A percentile compares a stretch with the other conserved stretches of the same genome.
Conservation (phyloP, 2,888 invertebrate species). For the Coleophora flavipennella region DNA sequence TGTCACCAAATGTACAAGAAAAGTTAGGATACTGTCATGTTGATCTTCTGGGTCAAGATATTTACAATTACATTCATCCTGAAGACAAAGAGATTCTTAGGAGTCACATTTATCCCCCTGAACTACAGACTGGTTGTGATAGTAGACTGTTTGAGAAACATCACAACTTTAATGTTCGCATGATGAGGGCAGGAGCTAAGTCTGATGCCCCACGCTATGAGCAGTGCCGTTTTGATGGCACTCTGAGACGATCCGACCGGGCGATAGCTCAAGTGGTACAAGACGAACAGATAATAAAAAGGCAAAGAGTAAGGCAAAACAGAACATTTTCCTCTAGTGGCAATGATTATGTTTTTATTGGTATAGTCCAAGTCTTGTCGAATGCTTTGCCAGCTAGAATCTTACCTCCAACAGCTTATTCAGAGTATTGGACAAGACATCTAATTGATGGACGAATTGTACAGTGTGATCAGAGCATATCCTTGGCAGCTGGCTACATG, state of each 20-base stretch:
- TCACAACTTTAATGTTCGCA: constrained; percentile 71
- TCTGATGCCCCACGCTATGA: constrained; percentile 82
- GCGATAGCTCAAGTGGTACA: constrained; percentile 67
- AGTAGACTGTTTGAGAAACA: constrained; percentile 53
- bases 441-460: constrained; percentile 90
- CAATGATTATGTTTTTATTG: constrained; percentile 79
- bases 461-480: constrained; percentile 92
- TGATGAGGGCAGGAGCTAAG: constrained; percentile 79
- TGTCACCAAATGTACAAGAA: constrained; percentile 87
- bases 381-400: constrained; percentile 69
- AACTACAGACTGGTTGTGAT: constrained; percentile 50
- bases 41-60: constrained; percentile 90
- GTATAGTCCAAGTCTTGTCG: constrained; percentile 78
- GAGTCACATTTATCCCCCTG: constrained; percentile 76
- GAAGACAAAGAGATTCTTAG: constrained; percentile 86
- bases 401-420: constrained; percentile 76
- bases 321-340: constrained; percentile 70
- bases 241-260: constrained; percentile 71
- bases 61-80: constrained; percentile 86
- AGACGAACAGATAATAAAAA: constrained; percentile 64
- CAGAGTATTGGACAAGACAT: constrained; percentile 93
- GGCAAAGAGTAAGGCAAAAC: constrained; percentile 66
- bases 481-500: constrained; percentile 90
- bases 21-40: constrained; percentile 89
- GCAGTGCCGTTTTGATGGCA: constrained; percentile 78